Conservation (phyloP, 2,888 invertebrate genomes). For the Rapana venosa region DNA sequence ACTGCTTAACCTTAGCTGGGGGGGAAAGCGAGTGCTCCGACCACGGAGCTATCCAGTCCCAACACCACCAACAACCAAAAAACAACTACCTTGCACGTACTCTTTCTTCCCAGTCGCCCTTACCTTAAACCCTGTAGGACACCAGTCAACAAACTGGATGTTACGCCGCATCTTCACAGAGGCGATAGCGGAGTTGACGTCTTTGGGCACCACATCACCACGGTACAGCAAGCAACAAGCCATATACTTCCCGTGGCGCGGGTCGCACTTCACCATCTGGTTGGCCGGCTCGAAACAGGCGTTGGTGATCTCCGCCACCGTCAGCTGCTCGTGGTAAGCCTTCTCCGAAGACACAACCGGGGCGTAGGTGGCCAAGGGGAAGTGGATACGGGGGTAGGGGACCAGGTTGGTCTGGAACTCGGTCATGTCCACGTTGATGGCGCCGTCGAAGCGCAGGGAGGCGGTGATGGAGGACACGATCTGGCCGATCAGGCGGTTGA, state of each 20-base stretch:
- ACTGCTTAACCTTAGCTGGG: no score
- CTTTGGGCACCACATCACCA: conserved; percentile 96
- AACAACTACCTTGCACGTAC: neutral
- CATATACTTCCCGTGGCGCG: conserved; percentile 83
- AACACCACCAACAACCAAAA: neutral
- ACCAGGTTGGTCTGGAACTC: conserved; percentile 56
- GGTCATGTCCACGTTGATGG: conserved; percentile 52
- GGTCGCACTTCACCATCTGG: conserved; percentile 90
- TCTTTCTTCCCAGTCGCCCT: neutral
- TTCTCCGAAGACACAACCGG: conserved; percentile 52
- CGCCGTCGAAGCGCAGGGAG: conserved; percentile 71
- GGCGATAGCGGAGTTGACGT: conserved; percentile 73
- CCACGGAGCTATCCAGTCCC: no score
- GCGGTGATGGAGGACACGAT: conserved; percentile 51
- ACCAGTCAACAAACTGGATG: conserved; percentile 74
- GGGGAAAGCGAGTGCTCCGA: no score
- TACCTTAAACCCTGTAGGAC: conserved; percentile 69
- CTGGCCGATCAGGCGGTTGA: conserved; percentile 49
- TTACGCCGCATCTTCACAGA: conserved; percentile 92
- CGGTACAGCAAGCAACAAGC: conserved; percentile 96
- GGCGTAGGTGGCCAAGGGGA: conserved; percentile 85
- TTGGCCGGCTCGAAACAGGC: conserved; percentile 90
- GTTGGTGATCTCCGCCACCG: conserved; percentile 89
- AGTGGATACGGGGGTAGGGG: conserved; percentile 54
- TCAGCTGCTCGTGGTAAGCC: conserved; percentile 62